Percentiles rank a stretch among this genome's conserved stretches.
Conservation (phyloP, 2,113 vertebrate species). For the Platycercus adscitus region DNA sequence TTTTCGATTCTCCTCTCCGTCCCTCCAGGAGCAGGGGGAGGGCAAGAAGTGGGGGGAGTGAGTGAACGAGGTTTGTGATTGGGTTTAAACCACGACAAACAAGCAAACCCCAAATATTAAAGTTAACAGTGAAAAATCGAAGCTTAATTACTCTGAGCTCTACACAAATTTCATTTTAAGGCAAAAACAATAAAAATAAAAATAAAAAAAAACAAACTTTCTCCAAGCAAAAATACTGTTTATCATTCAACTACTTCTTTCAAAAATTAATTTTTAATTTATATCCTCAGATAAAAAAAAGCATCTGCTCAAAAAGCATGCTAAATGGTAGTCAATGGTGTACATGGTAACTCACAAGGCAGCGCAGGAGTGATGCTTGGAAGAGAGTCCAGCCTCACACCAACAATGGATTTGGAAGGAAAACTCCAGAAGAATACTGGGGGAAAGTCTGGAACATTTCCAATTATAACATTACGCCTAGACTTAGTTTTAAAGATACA, state of each 20-base stretch:
- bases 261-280: not conserved
- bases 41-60: too few species aligned
- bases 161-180: not conserved
- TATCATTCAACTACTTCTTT: not conserved
- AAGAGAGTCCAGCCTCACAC: too few species aligned
- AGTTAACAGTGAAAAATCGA: not conserved
- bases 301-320: not conserved
- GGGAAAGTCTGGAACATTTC: not conserved
- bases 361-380: not conserved
- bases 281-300: not conserved
- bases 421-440: not conserved
- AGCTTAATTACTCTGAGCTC: not conserved
- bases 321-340: not conserved
- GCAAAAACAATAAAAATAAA: not conserved
- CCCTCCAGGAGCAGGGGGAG: too few species aligned
- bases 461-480: fast-evolving
- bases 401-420: not conserved
- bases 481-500: not conserved
- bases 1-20: too few species aligned
- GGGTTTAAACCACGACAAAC: too few species aligned
- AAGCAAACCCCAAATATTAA: not conserved
- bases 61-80: too few species aligned
- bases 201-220: not conserved
- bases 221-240: not conserved
- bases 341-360: not conserved